Percentiles rank a stretch among this genome's conserved stretches.
phyloP scores from a whole-genome alignment of 2,888 invertebrate species.

The Cosmorhoe ocellata region DNA sequence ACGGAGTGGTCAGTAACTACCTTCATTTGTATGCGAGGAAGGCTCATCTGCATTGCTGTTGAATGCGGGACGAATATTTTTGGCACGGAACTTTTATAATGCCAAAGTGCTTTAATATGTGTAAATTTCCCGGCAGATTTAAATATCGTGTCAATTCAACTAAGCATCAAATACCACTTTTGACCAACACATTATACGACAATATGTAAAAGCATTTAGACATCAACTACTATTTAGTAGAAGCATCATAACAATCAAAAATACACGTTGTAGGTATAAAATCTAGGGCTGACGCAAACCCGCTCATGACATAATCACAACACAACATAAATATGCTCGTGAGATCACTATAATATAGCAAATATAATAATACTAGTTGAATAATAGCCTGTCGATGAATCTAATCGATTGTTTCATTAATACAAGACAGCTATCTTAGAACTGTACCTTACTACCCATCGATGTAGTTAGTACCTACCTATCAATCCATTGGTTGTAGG shows the following conservation, averaged over 20 bases:
- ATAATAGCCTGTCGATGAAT: slow-evolving; percentile 6
- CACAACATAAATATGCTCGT: too few relatives aligned
- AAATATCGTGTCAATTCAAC: too few relatives aligned
- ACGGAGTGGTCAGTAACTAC: not conserved
- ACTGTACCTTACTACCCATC: too few relatives aligned
- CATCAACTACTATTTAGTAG: too few relatives aligned
- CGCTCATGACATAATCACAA: slow-evolving; percentile 13
- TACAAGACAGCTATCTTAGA: not conserved
- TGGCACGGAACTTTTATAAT: slow-evolving; percentile 61
- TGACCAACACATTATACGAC: too few relatives aligned
- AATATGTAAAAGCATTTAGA: too few relatives aligned
- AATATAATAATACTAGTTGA: slow-evolving; percentile 9
- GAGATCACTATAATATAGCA: slow-evolving; percentile 9
- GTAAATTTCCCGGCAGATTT: too few relatives aligned
- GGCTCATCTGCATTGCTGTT: slow-evolving; percentile 74
- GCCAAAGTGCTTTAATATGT: slow-evolving; percentile 40
- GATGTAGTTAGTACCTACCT: too few relatives aligned
- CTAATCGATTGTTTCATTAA: not conserved
- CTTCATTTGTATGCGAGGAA: slow-evolving; percentile 60
- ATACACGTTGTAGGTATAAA: too few relatives aligned
- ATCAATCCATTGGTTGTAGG: too few relatives aligned
- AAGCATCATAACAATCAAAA: too few relatives aligned
- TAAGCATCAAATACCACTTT: too few relatives aligned
- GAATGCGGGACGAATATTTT: slow-evolving; percentile 61
- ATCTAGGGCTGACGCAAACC: not conserved